Percentiles rank a stretch among this genome's conserved stretches.
phyloP scores from a whole-genome alignment of 2,797 vertebrate species.

The Poecilia velifera region DNA sequence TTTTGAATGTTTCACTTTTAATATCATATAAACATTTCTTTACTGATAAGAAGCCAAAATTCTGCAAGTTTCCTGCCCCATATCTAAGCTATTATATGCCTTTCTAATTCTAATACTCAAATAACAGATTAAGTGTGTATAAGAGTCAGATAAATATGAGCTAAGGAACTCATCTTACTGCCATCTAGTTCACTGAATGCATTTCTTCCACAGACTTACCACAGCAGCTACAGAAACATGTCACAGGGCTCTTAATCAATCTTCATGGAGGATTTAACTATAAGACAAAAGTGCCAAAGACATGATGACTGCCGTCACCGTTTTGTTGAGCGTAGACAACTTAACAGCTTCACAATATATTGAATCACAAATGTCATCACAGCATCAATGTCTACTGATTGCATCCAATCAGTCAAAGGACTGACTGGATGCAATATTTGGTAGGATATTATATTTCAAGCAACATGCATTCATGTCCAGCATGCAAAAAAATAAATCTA shows the following conservation, averaged over 20 bases:
- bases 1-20: background rate
- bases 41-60: background rate
- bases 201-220: background rate
- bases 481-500: background rate
- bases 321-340: background rate
- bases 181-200: background rate
- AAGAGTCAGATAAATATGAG: background rate
- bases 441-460: background rate
- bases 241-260: background rate
- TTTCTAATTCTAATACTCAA: background rate
- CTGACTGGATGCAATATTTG: background rate
- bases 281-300: background rate
- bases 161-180: background rate
- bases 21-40: background rate
- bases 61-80: background rate
- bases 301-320: background rate
- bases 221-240: background rate
- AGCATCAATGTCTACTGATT: background rate
- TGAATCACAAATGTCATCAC: background rate
- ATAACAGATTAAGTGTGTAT: background rate
- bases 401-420: background rate
- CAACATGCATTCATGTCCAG: background rate
- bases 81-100: background rate
- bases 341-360: background rate
- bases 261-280: background rate